Percentiles rank a stretch among this genome's conserved stretches.
These are phyloP conservation scores for Drosophila basisetae DNA, from an alignment of 2,888 invertebrate species.

Conservation along the genomic window DNA sequence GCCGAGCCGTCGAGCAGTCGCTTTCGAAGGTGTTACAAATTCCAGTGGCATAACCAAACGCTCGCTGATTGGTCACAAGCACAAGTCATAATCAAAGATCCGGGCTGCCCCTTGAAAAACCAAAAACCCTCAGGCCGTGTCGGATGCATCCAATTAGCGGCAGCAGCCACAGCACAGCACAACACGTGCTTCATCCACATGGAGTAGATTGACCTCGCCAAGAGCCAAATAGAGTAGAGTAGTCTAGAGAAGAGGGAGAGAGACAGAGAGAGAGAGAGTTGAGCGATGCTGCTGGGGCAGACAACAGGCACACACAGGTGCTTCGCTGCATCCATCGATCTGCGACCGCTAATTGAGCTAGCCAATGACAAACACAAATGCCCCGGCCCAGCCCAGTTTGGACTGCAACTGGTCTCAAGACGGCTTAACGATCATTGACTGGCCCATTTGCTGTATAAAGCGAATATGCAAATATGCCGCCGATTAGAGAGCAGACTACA, in stretches of 20 bases:
- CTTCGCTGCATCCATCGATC: constrained; percentile 56
- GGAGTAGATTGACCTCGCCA: constrained; percentile 58
- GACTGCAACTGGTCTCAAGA: constrained; percentile 52
- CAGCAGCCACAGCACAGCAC: constrained; percentile 12
- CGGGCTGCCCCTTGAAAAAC: constrained; percentile 4
- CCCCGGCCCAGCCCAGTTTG: constrained; percentile 48
- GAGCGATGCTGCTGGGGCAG: constrained; percentile 1
- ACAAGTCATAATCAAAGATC: constrained; percentile 67
- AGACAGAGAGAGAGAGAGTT: not conserved
- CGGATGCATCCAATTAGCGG: constrained; percentile 72
- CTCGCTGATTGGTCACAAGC: constrained; percentile 74
- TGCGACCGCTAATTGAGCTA: constrained; percentile 66
- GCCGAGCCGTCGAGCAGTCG: constrained; percentile 16
- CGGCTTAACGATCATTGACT: constrained; percentile 79
- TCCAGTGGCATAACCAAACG: constrained; percentile 62
- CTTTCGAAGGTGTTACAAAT: constrained; percentile 49
- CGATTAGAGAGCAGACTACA: constrained; percentile 60
- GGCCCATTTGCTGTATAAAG: constrained; percentile 74
- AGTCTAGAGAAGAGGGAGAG: not conserved
- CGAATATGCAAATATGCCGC: constrained; percentile 79
- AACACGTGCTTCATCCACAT: constrained; percentile 58
- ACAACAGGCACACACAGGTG: constrained; percentile 51
- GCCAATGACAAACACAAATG: constrained; percentile 76
- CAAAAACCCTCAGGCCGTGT: constrained; percentile 57
- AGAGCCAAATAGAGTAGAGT: not conserved